Evolutionary conservation across 2,797 vertebrate species (phyloP), one percentile per base, ranked within the genome.

Genomic region (Natrix natrix): DNA sequence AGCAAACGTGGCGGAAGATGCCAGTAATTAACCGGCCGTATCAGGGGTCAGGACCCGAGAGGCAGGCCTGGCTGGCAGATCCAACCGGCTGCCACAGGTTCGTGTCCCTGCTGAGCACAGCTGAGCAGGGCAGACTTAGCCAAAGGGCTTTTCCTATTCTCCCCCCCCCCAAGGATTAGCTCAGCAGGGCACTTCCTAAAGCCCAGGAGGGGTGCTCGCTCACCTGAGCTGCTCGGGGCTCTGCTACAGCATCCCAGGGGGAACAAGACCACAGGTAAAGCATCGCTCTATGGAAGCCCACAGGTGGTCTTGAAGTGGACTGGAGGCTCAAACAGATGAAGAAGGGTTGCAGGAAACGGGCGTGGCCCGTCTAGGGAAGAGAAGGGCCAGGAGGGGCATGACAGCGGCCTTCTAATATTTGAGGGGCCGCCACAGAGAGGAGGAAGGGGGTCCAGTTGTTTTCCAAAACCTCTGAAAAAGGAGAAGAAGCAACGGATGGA

Each of bases 381-480:
- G 61, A 13, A 63, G 61, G 10, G 26, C 1, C 24, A 4, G 60
- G 60, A 1, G 60, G 0, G 60, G 10, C 24, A 26, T 0, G 24
- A 4, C 0, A 61, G 60, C 3, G 4, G 24, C 0, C 3, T 11
- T 28, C 60, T 24, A 28, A 11, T 4, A 61, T 61, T 26, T 11
- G 24, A 61, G 24, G 61, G 61, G 26, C 26, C 4, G 24, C 61
- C 24, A 3, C 61, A 63, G 11, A 4, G 61, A 63, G 24, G 61
- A 28, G 20, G 57, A 17, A 17, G 60, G 8, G 61, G 26, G 61
- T 28, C 26, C 4, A 12, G 3, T 24, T 63, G 0, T 63, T 4
- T 22, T 63, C 24, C 61, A 28, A 63, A 28, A 8, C 10, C 1
- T 8, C 26, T 4, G 61, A 63, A 63, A 8, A 22, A 63, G 61